phyloP scores from a whole-genome alignment of 2,797 vertebrate species.

The Gallinago nigripennis region DNA sequence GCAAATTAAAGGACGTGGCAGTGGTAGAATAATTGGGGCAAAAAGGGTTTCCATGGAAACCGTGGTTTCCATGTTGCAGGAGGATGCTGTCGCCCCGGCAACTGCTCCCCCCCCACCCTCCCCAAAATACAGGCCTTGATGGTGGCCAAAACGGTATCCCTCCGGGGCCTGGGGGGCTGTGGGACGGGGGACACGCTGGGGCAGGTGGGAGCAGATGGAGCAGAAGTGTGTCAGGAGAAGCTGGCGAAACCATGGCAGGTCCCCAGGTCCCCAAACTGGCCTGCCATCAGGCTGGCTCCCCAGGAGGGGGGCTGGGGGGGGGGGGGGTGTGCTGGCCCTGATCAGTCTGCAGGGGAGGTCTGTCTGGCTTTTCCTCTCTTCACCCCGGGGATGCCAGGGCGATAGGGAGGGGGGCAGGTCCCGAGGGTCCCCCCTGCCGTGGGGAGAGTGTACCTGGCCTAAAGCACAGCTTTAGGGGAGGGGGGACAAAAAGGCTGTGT shows the following conservation, averaged over 20 bases:
- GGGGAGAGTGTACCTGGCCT: neutral
- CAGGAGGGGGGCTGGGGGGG: neutral
- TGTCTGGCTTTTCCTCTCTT: neutral
- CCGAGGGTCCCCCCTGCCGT: rapidly evolving
- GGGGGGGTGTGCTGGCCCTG: neutral
- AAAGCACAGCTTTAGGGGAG: neutral
- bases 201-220: neutral
- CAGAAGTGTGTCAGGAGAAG: conserved; percentile 39
- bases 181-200: rapidly evolving
- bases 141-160: neutral
- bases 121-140: neutral
- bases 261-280: neutral
- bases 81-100: conserved; percentile 77
- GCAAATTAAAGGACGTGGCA: conserved; percentile 33
- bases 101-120: conserved; percentile 26
- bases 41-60: conserved; percentile 80
- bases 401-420: neutral
- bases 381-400: rapidly evolving
- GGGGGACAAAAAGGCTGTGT: neutral
- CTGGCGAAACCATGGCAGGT: neutral
- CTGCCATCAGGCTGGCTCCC: neutral
- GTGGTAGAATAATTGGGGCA: conserved; percentile 76
- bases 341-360: neutral
- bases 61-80: conserved; percentile 70
- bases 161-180: neutral